These are phyloP conservation scores for Spinibarbus caldwelli DNA, from an alignment of 2,797 vertebrate genomes.

Conservation along the genomic window DNA sequence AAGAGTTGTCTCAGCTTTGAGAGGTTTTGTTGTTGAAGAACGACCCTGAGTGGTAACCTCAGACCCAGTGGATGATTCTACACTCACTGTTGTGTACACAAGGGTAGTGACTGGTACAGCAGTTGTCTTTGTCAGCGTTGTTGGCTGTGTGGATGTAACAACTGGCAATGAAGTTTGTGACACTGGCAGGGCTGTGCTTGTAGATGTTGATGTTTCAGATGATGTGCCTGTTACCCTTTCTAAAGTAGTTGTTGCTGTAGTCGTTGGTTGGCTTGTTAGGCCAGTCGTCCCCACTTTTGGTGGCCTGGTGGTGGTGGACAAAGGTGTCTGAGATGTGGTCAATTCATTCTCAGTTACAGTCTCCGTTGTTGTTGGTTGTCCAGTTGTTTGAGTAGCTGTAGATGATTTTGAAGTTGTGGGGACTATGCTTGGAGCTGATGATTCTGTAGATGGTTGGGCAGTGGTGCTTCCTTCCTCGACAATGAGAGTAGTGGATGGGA, in stretches of 20 bases:
- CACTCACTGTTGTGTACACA: neutral
- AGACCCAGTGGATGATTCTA: neutral
- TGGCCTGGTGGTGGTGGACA: no score
- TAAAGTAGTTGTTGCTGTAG: no score
- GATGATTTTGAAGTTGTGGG: conserved; percentile 18
- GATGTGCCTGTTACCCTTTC: no score
- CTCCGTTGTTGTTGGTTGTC: conserved; percentile 6
- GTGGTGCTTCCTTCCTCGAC: conserved; percentile 17
- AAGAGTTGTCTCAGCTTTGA: conserved; percentile 6
- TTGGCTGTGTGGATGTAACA: neutral
- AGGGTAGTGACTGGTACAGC: neutral
- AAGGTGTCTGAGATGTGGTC: no score
- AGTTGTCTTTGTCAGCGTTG: neutral
- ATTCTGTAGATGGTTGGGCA: neutral
- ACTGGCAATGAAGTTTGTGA: neutral
- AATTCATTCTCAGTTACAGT: no score
- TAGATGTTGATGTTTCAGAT: neutral
- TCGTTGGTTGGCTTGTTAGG: no score
- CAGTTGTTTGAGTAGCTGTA: neutral
- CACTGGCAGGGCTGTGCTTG: neutral
- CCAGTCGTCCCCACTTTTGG: no score
- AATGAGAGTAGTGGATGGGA: conserved; percentile 10
- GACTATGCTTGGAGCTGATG: neutral
- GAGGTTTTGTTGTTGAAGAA: neutral
- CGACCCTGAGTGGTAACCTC: neutral